These are phyloP conservation scores for Sebastes oblongus DNA, from an alignment of 2,797 vertebrate species.

Conservation along the genomic window DNA sequence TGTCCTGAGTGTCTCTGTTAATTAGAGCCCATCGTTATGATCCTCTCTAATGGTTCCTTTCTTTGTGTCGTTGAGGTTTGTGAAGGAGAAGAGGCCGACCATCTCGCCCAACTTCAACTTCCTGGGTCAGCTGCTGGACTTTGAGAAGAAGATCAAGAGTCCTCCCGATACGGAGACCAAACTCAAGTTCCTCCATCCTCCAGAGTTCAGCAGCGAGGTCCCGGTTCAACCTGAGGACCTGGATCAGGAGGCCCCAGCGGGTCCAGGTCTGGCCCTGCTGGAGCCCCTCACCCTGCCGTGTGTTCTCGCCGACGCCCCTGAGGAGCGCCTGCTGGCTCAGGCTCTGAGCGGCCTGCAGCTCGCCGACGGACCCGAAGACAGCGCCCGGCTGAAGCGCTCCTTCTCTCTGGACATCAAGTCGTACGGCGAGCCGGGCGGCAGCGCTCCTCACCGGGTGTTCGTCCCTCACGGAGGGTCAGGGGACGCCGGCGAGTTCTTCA, in stretches of 20 bases:
- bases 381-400: slow-evolving; percentile 88
- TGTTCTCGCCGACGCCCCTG: slow-evolving; percentile 33
- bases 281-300: slow-evolving; percentile 74
- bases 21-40: neutral
- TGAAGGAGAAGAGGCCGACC: slow-evolving; percentile 97
- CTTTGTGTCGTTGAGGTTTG: slow-evolving; percentile 83
- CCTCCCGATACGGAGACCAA: slow-evolving; percentile 67
- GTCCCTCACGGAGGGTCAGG: slow-evolving; percentile 53
- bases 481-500: slow-evolving; percentile 85
- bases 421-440: slow-evolving; percentile 65
- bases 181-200: slow-evolving; percentile 67
- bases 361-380: slow-evolving; percentile 85
- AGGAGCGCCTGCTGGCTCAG: slow-evolving; percentile 82
- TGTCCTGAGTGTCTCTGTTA: neutral
- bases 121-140: slow-evolving; percentile 95
- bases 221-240: neutral
- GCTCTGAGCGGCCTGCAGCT: slow-evolving; percentile 86
- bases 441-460: slow-evolving; percentile 72
- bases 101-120: slow-evolving; percentile 99
- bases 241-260: neutral
- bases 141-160: slow-evolving; percentile 92
- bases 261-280: slow-evolving; percentile 25
- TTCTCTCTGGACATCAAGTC: slow-evolving; percentile 96
- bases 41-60: neutral
- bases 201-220: slow-evolving; percentile 59